Percentiles rank a stretch among this genome's conserved stretches.
These are phyloP conservation scores for Nomada fucata DNA, from an alignment of 2,888 invertebrate genomes.

Conservation along the genomic window DNA sequence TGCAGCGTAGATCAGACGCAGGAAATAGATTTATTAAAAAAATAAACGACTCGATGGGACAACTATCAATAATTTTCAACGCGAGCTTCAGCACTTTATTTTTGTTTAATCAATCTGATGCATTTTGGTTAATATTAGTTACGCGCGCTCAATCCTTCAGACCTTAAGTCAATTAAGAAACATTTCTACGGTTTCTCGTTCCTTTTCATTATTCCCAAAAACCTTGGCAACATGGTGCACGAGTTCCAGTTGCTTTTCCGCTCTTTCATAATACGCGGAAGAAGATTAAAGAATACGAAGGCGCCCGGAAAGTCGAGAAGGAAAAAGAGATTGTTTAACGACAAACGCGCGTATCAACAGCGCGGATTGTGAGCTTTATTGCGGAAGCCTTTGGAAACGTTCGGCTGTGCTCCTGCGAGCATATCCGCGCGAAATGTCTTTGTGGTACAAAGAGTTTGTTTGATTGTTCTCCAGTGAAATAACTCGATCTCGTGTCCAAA, in stretches of 20 bases:
- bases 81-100: too few species aligned
- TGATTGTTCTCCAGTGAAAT: conserved; percentile 36
- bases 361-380: conserved; percentile 39
- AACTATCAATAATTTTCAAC: too few species aligned
- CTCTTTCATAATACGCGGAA: not conserved
- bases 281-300: not conserved
- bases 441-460: conserved; percentile 23
- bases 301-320: not conserved
- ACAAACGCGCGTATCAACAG: not conserved
- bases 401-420: not conserved
- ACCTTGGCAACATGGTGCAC: too few species aligned
- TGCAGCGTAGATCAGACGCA: too few species aligned
- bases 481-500: conserved; percentile 24
- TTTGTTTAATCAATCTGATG: too few species aligned
- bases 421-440: conserved; percentile 31
- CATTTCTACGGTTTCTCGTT: not conserved
- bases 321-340: conserved; percentile 3
- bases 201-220: not conserved
- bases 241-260: not conserved
- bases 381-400: conserved; percentile 23
- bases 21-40: too few species aligned
- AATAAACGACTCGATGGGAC: too few species aligned
- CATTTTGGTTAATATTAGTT: too few species aligned
- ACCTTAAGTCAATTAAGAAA: not conserved
- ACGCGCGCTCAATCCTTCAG: too few species aligned